Percentiles rank a stretch among this genome's conserved stretches.
Evolutionary conservation across 2,888 invertebrate genomes (phyloP).

Genomic region (Allolobophora icterica): DNA sequence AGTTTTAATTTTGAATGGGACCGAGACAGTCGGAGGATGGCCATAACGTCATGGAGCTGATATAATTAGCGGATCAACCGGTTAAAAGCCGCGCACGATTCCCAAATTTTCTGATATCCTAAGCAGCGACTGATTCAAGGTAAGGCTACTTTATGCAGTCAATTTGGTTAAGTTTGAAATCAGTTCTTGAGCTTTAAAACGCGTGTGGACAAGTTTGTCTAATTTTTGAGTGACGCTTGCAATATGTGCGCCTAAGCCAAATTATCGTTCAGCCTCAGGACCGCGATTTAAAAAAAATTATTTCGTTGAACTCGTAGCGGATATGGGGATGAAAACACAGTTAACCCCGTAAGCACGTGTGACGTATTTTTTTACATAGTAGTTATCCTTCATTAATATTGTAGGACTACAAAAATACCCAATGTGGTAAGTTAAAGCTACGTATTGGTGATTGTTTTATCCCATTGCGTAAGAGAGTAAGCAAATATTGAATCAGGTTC

Average conservation of each 20-base stretch:
- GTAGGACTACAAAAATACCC: neutral
- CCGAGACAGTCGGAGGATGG: neutral
- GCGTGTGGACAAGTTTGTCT: neutral
- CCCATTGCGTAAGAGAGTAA: neutral
- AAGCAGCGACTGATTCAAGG: neutral
- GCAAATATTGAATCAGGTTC: neutral
- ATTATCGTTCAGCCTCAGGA: neutral
- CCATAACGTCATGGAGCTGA: conserved; percentile 10
- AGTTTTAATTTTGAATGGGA: neutral
- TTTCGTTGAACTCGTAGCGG: neutral
- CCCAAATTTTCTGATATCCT: neutral
- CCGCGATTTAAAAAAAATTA: neutral
- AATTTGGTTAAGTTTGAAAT: neutral
- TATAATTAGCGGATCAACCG: neutral
- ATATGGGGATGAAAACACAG: no score
- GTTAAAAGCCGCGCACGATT: neutral
- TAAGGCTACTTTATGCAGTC: neutral
- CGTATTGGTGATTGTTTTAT: neutral
- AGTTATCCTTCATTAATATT: no score
- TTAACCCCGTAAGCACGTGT: no score
- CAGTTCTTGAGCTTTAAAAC: neutral
- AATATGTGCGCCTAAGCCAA: neutral
- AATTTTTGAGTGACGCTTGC: neutral
- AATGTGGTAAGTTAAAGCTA: neutral
- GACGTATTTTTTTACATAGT: no score